Percentiles rank a stretch among this genome's conserved stretches.
phyloP scores from a whole-genome alignment of 2,113 vertebrate genomes.

The Cyprinus carpio region DNA sequence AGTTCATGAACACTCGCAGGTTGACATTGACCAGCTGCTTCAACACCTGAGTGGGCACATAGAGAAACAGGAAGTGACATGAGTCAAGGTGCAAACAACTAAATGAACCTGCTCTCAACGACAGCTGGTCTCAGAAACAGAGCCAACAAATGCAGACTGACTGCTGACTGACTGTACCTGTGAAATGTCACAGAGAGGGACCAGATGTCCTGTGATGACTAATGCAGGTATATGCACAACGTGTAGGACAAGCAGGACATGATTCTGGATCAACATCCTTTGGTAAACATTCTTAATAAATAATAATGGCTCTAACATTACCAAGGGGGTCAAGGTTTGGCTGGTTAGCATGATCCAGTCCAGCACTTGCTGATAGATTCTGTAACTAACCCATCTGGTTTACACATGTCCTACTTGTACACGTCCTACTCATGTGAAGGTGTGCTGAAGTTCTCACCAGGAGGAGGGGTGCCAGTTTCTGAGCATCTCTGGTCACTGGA shows the following conservation, averaged over 20 bases:
- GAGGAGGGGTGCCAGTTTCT: slow-evolving; percentile 89
- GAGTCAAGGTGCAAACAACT: not conserved
- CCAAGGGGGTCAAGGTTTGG: not conserved
- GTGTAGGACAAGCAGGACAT: not conserved
- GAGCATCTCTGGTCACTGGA: slow-evolving; percentile 93
- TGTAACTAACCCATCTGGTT: too few species aligned
- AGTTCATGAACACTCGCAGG: slow-evolving; percentile 96
- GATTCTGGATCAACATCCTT: not conserved
- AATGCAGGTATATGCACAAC: not conserved
- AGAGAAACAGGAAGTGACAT: not conserved
- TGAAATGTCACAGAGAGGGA: slow-evolving; percentile 8
- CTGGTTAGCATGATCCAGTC: not conserved
- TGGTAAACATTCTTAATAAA: not conserved
- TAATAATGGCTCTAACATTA: not conserved
- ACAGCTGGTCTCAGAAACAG: not conserved
- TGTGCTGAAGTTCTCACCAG: slow-evolving; percentile 70
- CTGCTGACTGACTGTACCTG: slow-evolving; percentile 2
- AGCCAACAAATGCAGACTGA: slow-evolving; percentile 10
- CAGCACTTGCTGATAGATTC: too few species aligned
- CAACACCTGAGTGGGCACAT: slow-evolving; percentile 78
- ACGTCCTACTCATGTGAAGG: not conserved
- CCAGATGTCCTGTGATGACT: slow-evolving; percentile 1
- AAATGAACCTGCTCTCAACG: not conserved
- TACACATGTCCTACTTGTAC: not conserved
- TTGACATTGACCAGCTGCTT: slow-evolving; percentile 93